A percentile compares a stretch with the other conserved stretches of the same genome.
phyloP scores from a whole-genome alignment of 2,797 vertebrate species.

The Nothura maculosa region DNA sequence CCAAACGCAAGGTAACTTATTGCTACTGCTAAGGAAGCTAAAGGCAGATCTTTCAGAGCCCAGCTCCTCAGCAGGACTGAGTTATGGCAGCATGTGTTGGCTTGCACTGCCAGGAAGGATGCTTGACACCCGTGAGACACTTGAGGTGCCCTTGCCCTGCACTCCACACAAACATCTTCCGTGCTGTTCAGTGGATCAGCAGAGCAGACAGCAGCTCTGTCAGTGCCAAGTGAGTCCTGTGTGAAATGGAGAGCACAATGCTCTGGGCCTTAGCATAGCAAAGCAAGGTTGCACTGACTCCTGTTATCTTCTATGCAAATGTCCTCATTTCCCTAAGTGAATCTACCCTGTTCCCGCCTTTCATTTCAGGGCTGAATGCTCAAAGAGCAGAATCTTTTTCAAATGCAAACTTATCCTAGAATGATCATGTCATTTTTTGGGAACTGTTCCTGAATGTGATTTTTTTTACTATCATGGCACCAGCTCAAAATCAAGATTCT shows the following conservation, averaged over 20 bases:
- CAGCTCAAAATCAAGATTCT: background rate
- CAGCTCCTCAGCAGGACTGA: background rate
- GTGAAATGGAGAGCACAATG: background rate
- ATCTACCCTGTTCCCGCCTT: background rate
- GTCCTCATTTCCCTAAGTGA: background rate
- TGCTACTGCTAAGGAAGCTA: background rate
- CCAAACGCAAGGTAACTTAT: background rate
- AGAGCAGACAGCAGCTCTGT: background rate
- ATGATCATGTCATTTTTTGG: background rate
- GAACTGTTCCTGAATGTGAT: background rate
- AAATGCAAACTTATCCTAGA: background rate
- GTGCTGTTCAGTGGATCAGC: background rate
- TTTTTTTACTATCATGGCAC: background rate
- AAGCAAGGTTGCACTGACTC: background rate
- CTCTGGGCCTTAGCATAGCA: background rate
- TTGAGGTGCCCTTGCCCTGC: background rate
- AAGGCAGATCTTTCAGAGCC: background rate
- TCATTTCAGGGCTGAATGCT: background rate
- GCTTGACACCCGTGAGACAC: background rate
- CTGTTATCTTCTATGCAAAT: background rate
- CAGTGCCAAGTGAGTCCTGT: background rate
- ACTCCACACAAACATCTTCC: background rate
- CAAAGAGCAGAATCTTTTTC: background rate
- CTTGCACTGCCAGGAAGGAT: background rate
- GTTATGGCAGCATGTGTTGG: background rate